Conservation (phyloP, 2,797 vertebrate species). For the Phoeniculus purpureus region DNA sequence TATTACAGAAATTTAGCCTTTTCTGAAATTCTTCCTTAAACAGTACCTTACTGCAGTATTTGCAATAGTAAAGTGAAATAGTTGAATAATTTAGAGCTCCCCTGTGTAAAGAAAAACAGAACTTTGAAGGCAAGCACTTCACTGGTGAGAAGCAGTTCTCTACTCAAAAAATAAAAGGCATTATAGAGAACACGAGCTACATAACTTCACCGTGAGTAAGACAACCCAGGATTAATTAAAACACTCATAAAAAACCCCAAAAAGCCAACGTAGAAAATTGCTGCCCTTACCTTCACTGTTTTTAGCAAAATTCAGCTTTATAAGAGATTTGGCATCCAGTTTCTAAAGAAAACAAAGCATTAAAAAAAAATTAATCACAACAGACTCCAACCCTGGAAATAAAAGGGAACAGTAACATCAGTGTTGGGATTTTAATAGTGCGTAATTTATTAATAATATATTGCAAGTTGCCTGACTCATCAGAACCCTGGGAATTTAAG, state of each 20-base stretch:
- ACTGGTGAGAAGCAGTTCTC: not conserved
- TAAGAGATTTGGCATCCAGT: constrained; percentile 91
- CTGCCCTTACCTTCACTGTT: constrained; percentile 90
- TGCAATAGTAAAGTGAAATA: not conserved
- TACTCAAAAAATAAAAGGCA: not conserved
- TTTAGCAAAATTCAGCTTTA: constrained; percentile 92
- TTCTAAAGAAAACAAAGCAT: constrained; percentile 82
- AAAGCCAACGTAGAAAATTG: not conserved
- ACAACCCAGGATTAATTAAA: not conserved
- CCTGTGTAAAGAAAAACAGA: constrained; percentile 7
- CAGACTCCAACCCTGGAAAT: not conserved
- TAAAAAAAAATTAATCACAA: constrained; percentile 38
- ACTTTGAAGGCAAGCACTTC: constrained; percentile 20
- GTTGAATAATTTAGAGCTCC: constrained; percentile 14
- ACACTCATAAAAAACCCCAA: not conserved
- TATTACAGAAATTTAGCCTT: not conserved
- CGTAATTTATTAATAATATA: constrained; percentile 21
- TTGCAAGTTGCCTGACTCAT: constrained; percentile 6
- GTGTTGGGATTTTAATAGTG: not conserved
- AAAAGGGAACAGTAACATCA: constrained; percentile 8
- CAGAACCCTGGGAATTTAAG: constrained; percentile 13
- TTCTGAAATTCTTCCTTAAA: not conserved
- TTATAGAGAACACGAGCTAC: not conserved
- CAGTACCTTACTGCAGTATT: not conserved
- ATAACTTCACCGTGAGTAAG: not conserved